phyloP scores from a whole-genome alignment of 2,797 vertebrate species.

The Chelidonichthys spinosus region DNA sequence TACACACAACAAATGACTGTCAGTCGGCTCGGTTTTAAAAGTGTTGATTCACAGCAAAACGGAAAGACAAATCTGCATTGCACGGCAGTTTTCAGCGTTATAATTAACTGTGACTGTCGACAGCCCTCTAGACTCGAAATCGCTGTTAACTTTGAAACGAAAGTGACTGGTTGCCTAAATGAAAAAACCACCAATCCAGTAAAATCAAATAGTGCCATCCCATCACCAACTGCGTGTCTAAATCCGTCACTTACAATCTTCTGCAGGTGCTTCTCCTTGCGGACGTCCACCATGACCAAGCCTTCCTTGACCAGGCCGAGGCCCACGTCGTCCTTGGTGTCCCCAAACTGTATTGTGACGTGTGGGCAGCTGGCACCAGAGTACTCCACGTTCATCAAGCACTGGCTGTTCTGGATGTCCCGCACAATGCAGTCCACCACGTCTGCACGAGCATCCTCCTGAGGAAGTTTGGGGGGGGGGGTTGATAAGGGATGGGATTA shows the following conservation, averaged over 20 bases:
- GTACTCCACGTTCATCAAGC: constrained; percentile 95
- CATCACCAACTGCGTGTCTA: not conserved
- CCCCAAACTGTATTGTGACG: constrained; percentile 92
- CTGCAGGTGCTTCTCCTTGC: constrained; percentile 95
- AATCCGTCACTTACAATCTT: constrained; percentile 87
- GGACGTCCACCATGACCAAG: constrained; percentile 95
- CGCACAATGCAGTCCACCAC: constrained; percentile 94
- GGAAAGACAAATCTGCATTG: not conserved
- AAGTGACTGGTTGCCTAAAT: not conserved
- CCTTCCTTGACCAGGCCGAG: constrained; percentile 96
- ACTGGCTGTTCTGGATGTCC: constrained; percentile 97
- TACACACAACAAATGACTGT: constrained; percentile 11
- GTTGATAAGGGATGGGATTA: not conserved
- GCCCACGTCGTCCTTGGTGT: constrained; percentile 95
- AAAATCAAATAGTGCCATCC: no score
- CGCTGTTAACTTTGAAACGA: not conserved
- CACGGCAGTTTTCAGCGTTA: not conserved
- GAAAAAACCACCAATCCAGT: not conserved
- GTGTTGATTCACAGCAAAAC: not conserved
- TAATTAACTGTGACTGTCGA: not conserved
- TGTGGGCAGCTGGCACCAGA: constrained; percentile 86
- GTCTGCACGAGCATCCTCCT: constrained; percentile 95
- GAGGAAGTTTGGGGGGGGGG: not conserved
- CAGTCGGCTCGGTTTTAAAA: not conserved
- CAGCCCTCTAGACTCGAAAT: constrained; percentile 9